Base-by-base conservation (phyloP, 2,113 vertebrate genomes). In the Perca flavescens region DNA sequence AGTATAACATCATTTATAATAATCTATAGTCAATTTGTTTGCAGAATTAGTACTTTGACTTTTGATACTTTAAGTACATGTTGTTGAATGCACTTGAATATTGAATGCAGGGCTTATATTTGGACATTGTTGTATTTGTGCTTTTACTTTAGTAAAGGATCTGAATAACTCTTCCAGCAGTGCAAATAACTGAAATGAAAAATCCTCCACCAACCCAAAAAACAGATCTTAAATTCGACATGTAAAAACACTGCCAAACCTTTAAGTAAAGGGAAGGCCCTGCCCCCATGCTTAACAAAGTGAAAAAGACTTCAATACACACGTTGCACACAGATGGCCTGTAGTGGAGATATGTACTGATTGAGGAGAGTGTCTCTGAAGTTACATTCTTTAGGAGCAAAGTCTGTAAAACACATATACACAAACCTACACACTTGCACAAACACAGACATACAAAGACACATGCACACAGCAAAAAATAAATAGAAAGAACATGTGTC, bases 241-340 rank as follows among this genome's bases (percentile, higher is more conserved):
- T 22, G 4, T 2, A 54, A 54, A 54, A 22, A 21, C 52, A 9
- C 40, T 46, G 63, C 47, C 13, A 22, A 25, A 47, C 40, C 60
- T 43, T 10, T 15, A 12, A 28, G 9, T 16, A 67, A 25, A 67
- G 15, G 3, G 63, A 50, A 50, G 65, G 17, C 12, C 22, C 47
- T 21, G 25, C 31, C 40, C 40, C 10, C 47, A 53, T 9, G 49
- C 49, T 53, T 28, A 17, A 50, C 53, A 58, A 58, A 74, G 73
- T 73, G 28, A 61, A 61, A 58, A 25, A 74, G 52, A 74, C 22
- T 5, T 66, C 43, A 70, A 1, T 43, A 21, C 52, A 79, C 28
- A 58, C 66, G 54, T 72, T 83, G 66, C 62, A 77, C 50, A 82
- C 73, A 88, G 76, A 83, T 76, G 79, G 72, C 40, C 72, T 43